A percentile compares a stretch with the other conserved stretches of the same genome.
These are phyloP conservation scores for Corythornis vintsioides DNA, from an alignment of 2,113 vertebrate species.

Conservation along the genomic window DNA sequence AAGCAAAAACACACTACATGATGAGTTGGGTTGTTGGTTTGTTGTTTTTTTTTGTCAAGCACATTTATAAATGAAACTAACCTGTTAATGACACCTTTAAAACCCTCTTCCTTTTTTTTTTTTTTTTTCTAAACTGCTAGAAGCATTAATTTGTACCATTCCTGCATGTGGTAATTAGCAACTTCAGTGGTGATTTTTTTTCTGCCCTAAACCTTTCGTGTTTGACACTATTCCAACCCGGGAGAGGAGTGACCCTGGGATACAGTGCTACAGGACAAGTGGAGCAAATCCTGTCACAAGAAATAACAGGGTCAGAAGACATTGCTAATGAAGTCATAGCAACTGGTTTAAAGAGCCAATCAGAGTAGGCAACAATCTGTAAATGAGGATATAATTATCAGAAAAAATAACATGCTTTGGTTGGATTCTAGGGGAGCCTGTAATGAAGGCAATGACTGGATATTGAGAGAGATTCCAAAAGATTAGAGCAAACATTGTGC, in stretches of 20 bases:
- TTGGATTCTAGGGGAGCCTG: constrained; percentile 77
- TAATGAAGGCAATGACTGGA: constrained; percentile 82
- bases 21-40: neutral
- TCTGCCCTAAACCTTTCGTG: constrained; percentile 63
- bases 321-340: constrained; percentile 87
- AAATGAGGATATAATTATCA: constrained; percentile 90
- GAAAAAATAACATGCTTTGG: constrained; percentile 83
- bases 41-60: constrained; percentile 30
- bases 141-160: constrained; percentile 65
- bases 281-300: constrained; percentile 83
- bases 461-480: constrained; percentile 81
- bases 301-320: constrained; percentile 89
- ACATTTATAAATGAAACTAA: constrained; percentile 77
- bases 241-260: constrained; percentile 78
- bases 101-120: constrained; percentile 45
- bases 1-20: constrained; percentile 27
- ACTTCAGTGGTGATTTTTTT: constrained; percentile 57
- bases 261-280: constrained; percentile 78
- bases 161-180: constrained; percentile 75
- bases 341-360: constrained; percentile 83
- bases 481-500: constrained; percentile 85
- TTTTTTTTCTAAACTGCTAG: constrained; percentile 33
- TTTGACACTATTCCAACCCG: constrained; percentile 77
- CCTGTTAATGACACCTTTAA: constrained; percentile 79
- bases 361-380: constrained; percentile 81